These are phyloP conservation scores for Stenodera caucasica DNA, from an alignment of 2,888 invertebrate genomes.

Conservation along the genomic window DNA sequence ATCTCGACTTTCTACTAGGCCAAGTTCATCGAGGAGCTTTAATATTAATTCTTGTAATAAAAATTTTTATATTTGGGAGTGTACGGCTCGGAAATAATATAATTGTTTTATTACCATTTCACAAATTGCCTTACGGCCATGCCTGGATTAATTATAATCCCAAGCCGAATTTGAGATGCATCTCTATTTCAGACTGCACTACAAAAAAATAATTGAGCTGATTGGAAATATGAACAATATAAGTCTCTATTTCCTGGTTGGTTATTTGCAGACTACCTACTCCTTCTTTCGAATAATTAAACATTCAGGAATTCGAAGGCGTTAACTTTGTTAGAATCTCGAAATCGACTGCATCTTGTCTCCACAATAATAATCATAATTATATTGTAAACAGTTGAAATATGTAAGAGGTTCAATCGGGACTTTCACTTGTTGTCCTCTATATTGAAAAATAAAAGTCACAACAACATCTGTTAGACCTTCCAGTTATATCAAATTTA, in stretches of 20 bases:
- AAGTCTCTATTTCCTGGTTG: neutral
- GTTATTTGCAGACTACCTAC: neutral
- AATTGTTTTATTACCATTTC: slow-evolving; percentile 17
- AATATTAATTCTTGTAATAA: neutral
- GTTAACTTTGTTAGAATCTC: neutral
- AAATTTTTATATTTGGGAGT: slow-evolving; percentile 22
- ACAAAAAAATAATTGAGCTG: neutral
- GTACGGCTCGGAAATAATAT: slow-evolving; percentile 7
- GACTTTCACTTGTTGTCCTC: slow-evolving; percentile 7
- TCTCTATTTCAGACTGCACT: no score
- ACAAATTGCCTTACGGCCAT: slow-evolving; percentile 17
- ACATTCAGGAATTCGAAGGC: slow-evolving; percentile 1
- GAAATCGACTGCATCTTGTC: neutral
- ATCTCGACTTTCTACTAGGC: slow-evolving; percentile 39
- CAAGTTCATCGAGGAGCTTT: slow-evolving; percentile 29
- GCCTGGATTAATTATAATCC: no score
- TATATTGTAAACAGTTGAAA: slow-evolving; percentile 3
- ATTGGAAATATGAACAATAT: neutral
- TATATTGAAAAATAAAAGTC: slow-evolving; percentile 1
- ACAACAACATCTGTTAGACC: neutral
- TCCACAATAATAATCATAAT: neutral
- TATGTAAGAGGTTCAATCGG: neutral
- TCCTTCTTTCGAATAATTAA: neutral
- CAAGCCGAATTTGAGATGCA: no score
- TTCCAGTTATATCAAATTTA: neutral